phyloP scores from a whole-genome alignment of 2,113 vertebrate species.

The Chionomys nivalis region DNA sequence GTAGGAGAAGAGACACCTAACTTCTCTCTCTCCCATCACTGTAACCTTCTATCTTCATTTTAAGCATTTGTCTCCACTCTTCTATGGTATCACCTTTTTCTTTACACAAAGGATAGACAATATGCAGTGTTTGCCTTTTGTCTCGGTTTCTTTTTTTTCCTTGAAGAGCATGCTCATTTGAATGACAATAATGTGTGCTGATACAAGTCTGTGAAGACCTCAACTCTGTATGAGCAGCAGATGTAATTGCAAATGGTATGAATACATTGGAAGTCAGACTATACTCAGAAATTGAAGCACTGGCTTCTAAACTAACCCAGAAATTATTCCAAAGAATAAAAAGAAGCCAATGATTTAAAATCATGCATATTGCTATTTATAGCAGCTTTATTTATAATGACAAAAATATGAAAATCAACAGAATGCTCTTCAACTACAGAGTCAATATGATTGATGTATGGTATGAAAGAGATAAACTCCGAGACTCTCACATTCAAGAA shows the following conservation, averaged over 20 bases:
- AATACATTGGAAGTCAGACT: not conserved
- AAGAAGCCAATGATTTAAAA: not conserved
- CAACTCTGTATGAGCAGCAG: accelerated
- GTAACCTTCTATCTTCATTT: too few relatives aligned
- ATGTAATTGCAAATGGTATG: not conserved
- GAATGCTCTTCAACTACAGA: not conserved
- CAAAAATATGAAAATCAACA: not conserved
- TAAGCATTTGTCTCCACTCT: not conserved
- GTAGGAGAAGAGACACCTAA: too few relatives aligned
- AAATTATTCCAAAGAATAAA: too few relatives aligned
- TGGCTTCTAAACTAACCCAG: not conserved
- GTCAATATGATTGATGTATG: not conserved
- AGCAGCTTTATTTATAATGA: not conserved
- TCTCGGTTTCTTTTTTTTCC: not conserved
- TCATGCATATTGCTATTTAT: not conserved
- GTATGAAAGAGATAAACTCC: too few relatives aligned
- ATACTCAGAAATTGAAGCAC: not conserved
- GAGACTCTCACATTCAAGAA: not conserved
- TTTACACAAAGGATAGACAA: too few relatives aligned
- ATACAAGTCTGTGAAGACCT: not conserved
- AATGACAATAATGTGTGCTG: not conserved
- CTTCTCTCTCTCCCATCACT: not conserved
- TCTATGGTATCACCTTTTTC: not conserved
- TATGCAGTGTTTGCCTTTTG: not conserved
- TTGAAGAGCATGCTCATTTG: not conserved